A percentile compares a stretch with the other conserved stretches of the same genome.
Evolutionary conservation across 2,888 invertebrate genomes (phyloP).

Genomic region (Chloromyia formosa): DNA sequence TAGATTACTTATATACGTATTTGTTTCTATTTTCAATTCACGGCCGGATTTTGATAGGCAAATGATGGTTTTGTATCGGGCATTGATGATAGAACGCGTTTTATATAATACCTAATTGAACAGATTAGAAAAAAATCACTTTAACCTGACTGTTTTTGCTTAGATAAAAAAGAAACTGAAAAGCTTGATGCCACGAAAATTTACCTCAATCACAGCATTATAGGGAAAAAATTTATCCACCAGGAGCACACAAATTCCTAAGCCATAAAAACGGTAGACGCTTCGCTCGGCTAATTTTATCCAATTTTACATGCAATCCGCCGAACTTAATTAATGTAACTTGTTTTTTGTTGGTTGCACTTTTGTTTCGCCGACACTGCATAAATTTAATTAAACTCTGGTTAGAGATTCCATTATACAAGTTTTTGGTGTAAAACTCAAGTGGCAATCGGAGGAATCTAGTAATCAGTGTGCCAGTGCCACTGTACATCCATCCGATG

Average conservation of each 20-base stretch:
- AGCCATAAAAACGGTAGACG: not conserved
- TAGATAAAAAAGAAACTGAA: too few relatives aligned
- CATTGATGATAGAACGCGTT: too few relatives aligned
- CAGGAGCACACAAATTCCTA: not conserved
- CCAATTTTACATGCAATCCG: constrained; percentile 15
- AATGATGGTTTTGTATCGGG: too few relatives aligned
- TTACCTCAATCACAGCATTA: too few relatives aligned
- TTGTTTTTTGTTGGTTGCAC: not conserved
- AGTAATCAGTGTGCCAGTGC: not conserved
- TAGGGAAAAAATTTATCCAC: too few relatives aligned
- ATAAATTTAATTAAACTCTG: constrained; percentile 32
- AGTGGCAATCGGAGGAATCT: not conserved
- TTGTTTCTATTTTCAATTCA: too few relatives aligned
- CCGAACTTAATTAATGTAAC: constrained; percentile 28
- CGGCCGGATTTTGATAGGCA: too few relatives aligned
- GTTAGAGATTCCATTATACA: constrained; percentile 9
- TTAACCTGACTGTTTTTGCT: too few relatives aligned
- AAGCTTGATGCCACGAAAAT: too few relatives aligned
- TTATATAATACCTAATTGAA: too few relatives aligned
- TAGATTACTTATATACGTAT: too few relatives aligned
- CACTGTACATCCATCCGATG: not conserved
- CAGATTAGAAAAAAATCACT: too few relatives aligned
- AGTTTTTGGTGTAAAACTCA: not conserved
- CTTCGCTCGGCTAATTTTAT: constrained; percentile 13
- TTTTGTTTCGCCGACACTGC: not conserved